These are phyloP conservation scores for Thumatha senex DNA, from an alignment of 2,888 invertebrate genomes.

Conservation along the genomic window DNA sequence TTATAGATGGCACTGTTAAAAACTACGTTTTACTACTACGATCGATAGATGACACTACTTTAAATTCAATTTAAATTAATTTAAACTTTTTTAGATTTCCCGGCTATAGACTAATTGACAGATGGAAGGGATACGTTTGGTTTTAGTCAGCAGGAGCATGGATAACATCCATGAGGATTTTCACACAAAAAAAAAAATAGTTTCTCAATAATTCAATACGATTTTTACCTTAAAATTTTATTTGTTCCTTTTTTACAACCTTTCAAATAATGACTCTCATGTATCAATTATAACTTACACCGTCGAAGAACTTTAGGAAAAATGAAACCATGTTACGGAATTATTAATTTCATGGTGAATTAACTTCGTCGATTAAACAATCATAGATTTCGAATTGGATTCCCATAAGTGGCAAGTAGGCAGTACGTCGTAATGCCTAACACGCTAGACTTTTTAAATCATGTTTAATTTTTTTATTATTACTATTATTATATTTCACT, in stretches of 20 bases:
- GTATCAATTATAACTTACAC: conserved; percentile 33
- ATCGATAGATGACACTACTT: not conserved
- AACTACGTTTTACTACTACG: not conserved
- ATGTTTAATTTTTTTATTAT: conserved; percentile 31
- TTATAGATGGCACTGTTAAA: conserved; percentile 1
- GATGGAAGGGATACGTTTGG: too few species aligned
- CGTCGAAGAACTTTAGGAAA: conserved; percentile 11
- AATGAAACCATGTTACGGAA: conserved; percentile 21
- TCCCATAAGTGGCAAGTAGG: conserved; percentile 10
- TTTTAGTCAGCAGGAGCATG: too few species aligned
- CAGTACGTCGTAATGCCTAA: conserved; percentile 24
- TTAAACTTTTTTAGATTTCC: too few species aligned
- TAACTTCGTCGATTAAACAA: conserved; percentile 33
- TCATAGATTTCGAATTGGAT: conserved; percentile 27
- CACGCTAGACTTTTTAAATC: conserved; percentile 16
- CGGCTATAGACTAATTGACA: too few species aligned
- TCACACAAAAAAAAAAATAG: not conserved
- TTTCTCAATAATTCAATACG: not conserved
- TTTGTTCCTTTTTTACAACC: not conserved
- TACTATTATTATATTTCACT: conserved; percentile 22
- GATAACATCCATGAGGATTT: too few species aligned
- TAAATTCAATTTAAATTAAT: too few species aligned
- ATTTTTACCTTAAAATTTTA: not conserved
- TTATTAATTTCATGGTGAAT: conserved; percentile 63
- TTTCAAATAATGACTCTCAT: conserved; percentile 10